Base-by-base conservation (phyloP, 2,797 vertebrate species). In the Acrossocheilus wenchowensis region DNA sequence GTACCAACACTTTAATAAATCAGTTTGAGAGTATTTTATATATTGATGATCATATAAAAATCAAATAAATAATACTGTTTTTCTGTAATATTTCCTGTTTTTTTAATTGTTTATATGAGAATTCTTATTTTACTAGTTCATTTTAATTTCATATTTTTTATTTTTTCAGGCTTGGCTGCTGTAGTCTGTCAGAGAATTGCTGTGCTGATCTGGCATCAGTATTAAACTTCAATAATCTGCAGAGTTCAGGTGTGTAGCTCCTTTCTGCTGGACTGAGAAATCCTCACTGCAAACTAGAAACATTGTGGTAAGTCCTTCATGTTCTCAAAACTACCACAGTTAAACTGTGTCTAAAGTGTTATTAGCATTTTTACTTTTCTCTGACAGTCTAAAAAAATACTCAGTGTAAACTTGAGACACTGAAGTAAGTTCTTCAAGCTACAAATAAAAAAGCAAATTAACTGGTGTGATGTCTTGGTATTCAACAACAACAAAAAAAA, bases 151-250 rank as follows among this genome's bases (percentile, higher is more conserved):
- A 54, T 50, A n/a, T 5, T 64, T 26, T 30, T 26, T 64, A 26
- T 2, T 64, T 26, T 30, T 78, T 17, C 64, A 87, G 85, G 36
- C 62, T 87, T 26, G 43, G 60, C 10, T 81, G 75, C 64, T 87
- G 80, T 57, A 15, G 54, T 54, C 57, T 86, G n/a, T 21, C 69
- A 0, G 80, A 52, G 41, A 45, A 39, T 23, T 77, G 78, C n/a
- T 86, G 85, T 77, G n/a, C 15, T 64, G 54, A 45, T 86, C 79
- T 86, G 12, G 66, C 75, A 39, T 80, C 77, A 26, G 54, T 48
- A 17, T 81, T 86, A 62, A 86, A 73, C 34, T 23, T 3, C 36
- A 82, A 81, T 34, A 75, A 11, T 21, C 14, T 86, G 8, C 57
- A 68, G 60, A 75, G 45, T 34, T 75, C 73, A 75, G 73, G 73